These are phyloP conservation scores for Drosophila novamexicana DNA, from an alignment of 1,140 invertebrate genomes.

Conservation along the genomic window DNA sequence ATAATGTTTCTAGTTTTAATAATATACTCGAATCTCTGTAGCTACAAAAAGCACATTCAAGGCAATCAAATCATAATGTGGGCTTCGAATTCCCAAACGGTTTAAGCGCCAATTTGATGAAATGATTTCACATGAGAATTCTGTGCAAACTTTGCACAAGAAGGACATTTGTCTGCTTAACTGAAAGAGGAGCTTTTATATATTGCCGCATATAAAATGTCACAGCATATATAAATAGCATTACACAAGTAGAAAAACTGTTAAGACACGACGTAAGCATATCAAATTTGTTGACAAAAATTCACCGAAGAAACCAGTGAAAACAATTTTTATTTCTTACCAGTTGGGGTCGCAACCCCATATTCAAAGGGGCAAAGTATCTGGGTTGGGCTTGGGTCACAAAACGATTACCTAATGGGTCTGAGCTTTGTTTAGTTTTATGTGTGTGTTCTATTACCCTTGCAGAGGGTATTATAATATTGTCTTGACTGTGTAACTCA, in stretches of 20 bases:
- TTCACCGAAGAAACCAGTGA: background rate
- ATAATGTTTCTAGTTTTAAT: background rate
- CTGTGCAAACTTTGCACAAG: background rate
- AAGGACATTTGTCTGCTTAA: no score
- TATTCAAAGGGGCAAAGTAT: conserved; percentile 1
- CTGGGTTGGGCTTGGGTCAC: conserved; percentile 10
- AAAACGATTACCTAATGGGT: conserved; percentile 25
- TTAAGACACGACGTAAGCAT: background rate
- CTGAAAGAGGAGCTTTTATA: no score
- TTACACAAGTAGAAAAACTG: background rate
- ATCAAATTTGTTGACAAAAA: conserved; percentile 2
- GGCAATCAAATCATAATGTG: conserved; percentile 4
- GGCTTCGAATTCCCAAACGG: conserved; percentile 12
- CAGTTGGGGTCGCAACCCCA: conserved; percentile 10
- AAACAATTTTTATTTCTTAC: background rate
- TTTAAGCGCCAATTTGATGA: conserved; percentile 15
- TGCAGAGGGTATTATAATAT: no score
- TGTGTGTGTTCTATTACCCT: no score
- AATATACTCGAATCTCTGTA: background rate
- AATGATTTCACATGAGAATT: background rate
- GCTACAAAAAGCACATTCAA: background rate
- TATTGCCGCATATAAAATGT: no score
- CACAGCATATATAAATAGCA: background rate
- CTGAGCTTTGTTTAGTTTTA: background rate
- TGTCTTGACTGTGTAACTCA: no score